Evolutionary conservation across 2,888 invertebrate genomes (phyloP).

Genomic region (Andrena dorsata): DNA sequence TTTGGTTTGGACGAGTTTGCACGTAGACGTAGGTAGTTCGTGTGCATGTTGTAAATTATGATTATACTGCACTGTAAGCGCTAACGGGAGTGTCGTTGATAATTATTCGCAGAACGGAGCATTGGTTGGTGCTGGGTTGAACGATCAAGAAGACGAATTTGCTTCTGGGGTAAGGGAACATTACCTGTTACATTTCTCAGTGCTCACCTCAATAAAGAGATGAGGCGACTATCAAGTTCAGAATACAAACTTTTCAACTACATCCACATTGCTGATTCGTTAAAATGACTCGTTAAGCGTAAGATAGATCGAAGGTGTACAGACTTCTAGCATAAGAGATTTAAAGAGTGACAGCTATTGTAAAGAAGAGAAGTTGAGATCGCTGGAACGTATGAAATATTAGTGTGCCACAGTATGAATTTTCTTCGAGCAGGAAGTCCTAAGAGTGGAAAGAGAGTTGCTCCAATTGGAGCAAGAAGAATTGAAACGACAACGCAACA

Average conservation of each 20-base stretch:
- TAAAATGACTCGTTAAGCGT: neutral
- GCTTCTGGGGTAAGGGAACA: constrained; percentile 79
- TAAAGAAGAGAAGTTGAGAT: neutral
- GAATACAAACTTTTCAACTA: neutral
- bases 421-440: constrained; percentile 87
- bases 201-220: constrained; percentile 44
- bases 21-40: constrained; percentile 18
- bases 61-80: constrained; percentile 51
- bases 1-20: constrained; percentile 8
- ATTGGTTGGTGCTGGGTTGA: constrained; percentile 74
- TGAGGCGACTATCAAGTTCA: constrained; percentile 16
- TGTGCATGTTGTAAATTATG: constrained; percentile 52
- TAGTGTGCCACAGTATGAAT: neutral
- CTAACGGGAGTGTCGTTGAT: constrained; percentile 65
- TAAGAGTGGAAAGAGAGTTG: constrained; percentile 92
- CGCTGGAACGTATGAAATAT: too few relatives aligned
- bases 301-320: neutral
- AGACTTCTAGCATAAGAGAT: neutral
- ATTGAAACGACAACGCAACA: constrained; percentile 90
- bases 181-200: constrained; percentile 33
- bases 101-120: constrained; percentile 78
- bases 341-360: neutral
- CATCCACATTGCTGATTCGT: neutral
- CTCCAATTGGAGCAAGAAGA: constrained; percentile 92
- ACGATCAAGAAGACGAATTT: constrained; percentile 80